Percentiles rank a stretch among this genome's conserved stretches.
Evolutionary conservation across 2,113 vertebrate genomes (phyloP).

Genomic region (Sylvia atricapilla): DNA sequence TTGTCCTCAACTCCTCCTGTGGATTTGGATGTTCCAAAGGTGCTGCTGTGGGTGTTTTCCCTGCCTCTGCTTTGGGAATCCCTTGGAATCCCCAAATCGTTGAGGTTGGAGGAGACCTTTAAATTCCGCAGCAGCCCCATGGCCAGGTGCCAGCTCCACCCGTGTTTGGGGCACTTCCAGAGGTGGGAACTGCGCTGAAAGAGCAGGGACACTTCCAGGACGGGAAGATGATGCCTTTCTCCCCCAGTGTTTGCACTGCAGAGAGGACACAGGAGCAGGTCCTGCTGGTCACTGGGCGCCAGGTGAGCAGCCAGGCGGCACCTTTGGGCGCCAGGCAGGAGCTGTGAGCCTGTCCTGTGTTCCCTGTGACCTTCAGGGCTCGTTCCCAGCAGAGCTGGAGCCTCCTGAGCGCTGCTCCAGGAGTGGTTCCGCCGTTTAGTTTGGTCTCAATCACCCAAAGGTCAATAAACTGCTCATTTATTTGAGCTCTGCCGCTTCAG

Average conservation of each 20-base stretch:
- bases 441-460: not conserved
- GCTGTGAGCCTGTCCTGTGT: not conserved
- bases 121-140: not conserved
- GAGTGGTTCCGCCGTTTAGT: not conserved
- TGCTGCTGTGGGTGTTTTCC: not conserved
- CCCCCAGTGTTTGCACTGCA: fast-evolving
- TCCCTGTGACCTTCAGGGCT: conserved; percentile 11
- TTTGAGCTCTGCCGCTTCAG: not conserved
- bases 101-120: not conserved
- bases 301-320: not conserved
- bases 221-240: not conserved
- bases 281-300: not conserved
- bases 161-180: not conserved
- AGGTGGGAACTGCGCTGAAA: fast-evolving
- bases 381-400: fast-evolving
- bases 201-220: not conserved
- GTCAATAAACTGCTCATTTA: conserved; percentile 33
- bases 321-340: not conserved
- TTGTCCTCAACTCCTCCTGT: fast-evolving
- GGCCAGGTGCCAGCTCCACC: not conserved
- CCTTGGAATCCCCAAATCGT: not conserved
- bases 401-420: not conserved
- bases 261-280: not conserved
- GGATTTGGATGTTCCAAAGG: not conserved
- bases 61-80: not conserved